phyloP scores from a whole-genome alignment of 2,888 invertebrate genomes.

The Ochropleura leucogaster region DNA sequence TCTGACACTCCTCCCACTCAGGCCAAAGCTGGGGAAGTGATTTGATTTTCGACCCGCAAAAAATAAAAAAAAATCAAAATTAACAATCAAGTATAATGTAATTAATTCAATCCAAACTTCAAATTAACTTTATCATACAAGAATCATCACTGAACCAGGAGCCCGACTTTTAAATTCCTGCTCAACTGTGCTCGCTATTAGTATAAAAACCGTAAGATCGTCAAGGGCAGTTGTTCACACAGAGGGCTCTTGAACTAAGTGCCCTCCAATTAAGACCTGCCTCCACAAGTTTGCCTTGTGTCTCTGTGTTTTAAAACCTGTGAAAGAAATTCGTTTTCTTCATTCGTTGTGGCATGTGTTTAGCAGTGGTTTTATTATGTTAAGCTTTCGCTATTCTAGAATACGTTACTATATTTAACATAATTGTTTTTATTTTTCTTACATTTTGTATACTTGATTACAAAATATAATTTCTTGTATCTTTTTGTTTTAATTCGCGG shows the following conservation, averaged over 20 bases:
- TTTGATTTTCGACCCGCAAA: too few relatives aligned
- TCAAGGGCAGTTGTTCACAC: slow-evolving; percentile 70
- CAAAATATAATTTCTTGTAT: too few relatives aligned
- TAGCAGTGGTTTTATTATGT: neutral
- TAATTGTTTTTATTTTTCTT: neutral
- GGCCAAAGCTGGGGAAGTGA: too few relatives aligned
- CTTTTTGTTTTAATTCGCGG: too few relatives aligned
- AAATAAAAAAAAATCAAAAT: too few relatives aligned
- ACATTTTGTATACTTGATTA: too few relatives aligned
- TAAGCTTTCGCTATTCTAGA: neutral
- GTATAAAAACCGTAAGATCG: slow-evolving; percentile 62
- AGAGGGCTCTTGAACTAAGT: slow-evolving; percentile 79
- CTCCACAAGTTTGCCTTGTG: slow-evolving; percentile 65
- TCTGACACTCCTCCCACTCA: too few relatives aligned
- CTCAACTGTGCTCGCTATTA: slow-evolving; percentile 58
- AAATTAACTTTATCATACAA: slow-evolving; percentile 4
- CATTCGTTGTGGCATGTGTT: neutral
- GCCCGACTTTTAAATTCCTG: slow-evolving; percentile 37
- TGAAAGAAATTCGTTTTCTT: slow-evolving; percentile 25
- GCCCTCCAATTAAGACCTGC: slow-evolving; percentile 85
- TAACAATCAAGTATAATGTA: neutral
- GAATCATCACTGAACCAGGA: slow-evolving; percentile 19
- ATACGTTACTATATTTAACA: neutral
- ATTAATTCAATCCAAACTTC: slow-evolving; percentile 14
- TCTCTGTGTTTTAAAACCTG: slow-evolving; percentile 70